These are phyloP conservation scores for Plagodis pulveraria DNA, from an alignment of 2,888 invertebrate species.

Conservation along the genomic window DNA sequence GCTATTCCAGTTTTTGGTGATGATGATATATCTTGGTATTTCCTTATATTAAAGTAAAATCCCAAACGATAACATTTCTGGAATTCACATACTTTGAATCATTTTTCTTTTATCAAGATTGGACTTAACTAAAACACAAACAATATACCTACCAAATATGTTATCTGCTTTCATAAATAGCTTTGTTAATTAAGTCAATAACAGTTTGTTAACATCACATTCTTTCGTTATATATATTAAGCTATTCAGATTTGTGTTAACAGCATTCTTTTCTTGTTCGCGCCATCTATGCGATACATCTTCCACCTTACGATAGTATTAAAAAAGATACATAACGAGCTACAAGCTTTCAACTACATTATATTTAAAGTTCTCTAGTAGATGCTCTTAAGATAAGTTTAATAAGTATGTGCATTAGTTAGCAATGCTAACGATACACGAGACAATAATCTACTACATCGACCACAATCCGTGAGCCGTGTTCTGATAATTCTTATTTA, in stretches of 20 bases:
- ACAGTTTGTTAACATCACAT: no score
- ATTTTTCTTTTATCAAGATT: no score
- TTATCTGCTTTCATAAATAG: no score
- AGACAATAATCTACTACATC: conserved; percentile 12
- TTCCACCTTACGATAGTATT: conserved; percentile 2
- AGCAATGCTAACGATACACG: conserved; percentile 6
- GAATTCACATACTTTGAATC: no score
- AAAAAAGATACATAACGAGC: conserved; percentile 6
- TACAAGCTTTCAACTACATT: conserved; percentile 1
- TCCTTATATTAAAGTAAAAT: no score
- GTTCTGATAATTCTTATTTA: conserved; percentile 10
- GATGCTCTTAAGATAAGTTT: conserved; percentile 11
- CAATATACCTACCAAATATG: no score
- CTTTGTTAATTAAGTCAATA: no score
- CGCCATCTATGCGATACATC: background rate
- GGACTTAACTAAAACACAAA: no score
- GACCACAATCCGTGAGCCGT: conserved; percentile 2
- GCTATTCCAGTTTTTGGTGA: no score
- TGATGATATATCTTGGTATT: no score
- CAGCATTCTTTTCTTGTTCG: background rate
- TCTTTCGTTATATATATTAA: background rate
- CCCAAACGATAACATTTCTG: no score
- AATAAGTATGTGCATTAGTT: conserved; percentile 19
- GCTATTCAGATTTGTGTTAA: background rate
- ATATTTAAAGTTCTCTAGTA: conserved; percentile 6